These are phyloP conservation scores for Hipposideros larvatus DNA, from an alignment of 2,797 vertebrate species.

Conservation along the genomic window DNA sequence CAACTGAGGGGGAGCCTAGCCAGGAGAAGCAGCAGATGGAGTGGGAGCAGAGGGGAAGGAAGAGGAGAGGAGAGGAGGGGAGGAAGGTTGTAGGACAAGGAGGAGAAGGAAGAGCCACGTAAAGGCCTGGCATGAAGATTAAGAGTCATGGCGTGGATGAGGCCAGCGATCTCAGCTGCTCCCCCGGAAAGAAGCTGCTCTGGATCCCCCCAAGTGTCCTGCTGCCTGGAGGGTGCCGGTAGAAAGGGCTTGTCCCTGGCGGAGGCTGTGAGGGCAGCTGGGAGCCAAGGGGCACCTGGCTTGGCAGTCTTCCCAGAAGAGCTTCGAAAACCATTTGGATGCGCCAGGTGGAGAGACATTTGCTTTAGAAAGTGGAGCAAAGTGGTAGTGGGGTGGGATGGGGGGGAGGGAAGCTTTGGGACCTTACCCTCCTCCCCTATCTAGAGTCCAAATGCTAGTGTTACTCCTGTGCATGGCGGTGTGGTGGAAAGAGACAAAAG, in stretches of 20 bases:
- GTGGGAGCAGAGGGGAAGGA: conserved; percentile 60
- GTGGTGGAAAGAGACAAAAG: neutral
- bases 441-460: neutral
- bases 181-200: neutral
- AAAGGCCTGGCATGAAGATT: neutral
- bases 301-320: conserved; percentile 70
- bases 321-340: conserved; percentile 66
- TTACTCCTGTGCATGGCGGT: neutral
- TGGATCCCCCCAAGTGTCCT: neutral
- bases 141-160: neutral
- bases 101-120: neutral
- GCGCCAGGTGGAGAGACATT: conserved; percentile 49
- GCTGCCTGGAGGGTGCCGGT: neutral
- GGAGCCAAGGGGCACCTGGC: conserved; percentile 59
- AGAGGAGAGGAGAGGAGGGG: neutral
- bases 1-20: conserved; percentile 78
- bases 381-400: neutral
- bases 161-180: neutral
- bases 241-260: neutral
- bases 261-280: neutral
- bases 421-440: neutral
- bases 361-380: conserved; percentile 57
- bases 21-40: conserved; percentile 81
- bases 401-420: neutral
- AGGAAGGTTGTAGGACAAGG: conserved; percentile 53